Evolutionary conservation across 2,888 invertebrate species (phyloP).

Genomic region (Drosophila vallismaia): DNA sequence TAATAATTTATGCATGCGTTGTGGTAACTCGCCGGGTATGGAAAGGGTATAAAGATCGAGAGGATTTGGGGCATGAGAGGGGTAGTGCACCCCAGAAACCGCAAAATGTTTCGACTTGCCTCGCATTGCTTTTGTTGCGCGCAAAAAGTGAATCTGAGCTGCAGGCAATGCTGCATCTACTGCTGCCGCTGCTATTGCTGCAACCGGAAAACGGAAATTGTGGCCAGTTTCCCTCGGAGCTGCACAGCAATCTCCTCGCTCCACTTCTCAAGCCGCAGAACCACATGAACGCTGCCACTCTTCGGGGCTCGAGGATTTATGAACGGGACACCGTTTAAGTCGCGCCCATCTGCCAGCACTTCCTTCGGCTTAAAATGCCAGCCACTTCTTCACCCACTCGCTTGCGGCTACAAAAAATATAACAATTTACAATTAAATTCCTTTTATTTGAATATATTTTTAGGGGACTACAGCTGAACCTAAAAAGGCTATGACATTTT

Average conservation of each 20-base stretch:
- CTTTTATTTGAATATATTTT: slow-evolving; percentile 31
- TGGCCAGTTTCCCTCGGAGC: slow-evolving; percentile 57
- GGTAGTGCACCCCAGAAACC: slow-evolving; percentile 54
- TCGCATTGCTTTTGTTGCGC: slow-evolving; percentile 30
- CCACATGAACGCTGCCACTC: slow-evolving; percentile 58
- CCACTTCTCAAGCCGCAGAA: slow-evolving; percentile 48
- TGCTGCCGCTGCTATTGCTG: slow-evolving; percentile 29
- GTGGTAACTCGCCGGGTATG: slow-evolving; percentile 60
- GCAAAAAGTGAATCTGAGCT: slow-evolving; percentile 74
- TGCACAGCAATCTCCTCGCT: not conserved
- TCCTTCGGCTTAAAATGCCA: slow-evolving; percentile 16
- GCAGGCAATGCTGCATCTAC: slow-evolving; percentile 37
- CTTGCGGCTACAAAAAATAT: slow-evolving; percentile 4
- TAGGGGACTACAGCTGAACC: not conserved
- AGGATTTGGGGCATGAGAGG: not conserved
- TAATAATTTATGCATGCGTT: slow-evolving; percentile 78
- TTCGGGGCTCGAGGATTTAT: slow-evolving; percentile 68
- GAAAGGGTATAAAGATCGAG: slow-evolving; percentile 2
- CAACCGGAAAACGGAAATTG: slow-evolving; percentile 77
- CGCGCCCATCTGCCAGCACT: slow-evolving; percentile 60
- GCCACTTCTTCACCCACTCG: slow-evolving; percentile 7
- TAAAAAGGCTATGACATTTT: not conserved
- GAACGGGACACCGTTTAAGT: slow-evolving; percentile 63
- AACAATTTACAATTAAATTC: slow-evolving; percentile 39
- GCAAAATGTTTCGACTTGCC: slow-evolving; percentile 65